Conservation (phyloP, 2,113 vertebrate genomes). For the Eleginops maclovinus region DNA sequence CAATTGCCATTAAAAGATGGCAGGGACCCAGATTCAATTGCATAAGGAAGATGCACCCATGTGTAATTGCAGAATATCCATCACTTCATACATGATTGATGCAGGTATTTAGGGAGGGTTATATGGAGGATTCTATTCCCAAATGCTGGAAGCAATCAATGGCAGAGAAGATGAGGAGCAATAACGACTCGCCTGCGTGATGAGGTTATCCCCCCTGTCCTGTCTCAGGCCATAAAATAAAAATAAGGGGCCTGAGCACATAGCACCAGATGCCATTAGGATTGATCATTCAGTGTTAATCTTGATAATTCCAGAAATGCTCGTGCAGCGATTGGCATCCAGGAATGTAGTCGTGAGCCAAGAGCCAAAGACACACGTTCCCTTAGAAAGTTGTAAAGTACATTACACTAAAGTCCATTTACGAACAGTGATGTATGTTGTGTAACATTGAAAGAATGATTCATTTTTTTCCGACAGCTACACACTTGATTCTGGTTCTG, state of each 20-base stretch:
- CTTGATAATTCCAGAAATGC: slow-evolving; percentile 28
- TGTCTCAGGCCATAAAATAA: slow-evolving; percentile 72
- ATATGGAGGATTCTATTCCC: slow-evolving; percentile 70
- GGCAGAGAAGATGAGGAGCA: slow-evolving; percentile 76
- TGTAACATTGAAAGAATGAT: too few species aligned
- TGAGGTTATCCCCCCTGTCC: slow-evolving; percentile 69
- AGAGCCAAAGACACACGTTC: not conserved
- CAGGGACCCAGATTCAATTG: slow-evolving; percentile 10
- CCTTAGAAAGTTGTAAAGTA: not conserved
- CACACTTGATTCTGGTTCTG: too few species aligned
- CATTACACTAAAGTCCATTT: too few species aligned
- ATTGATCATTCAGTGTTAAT: slow-evolving; percentile 48
- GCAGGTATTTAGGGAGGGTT: slow-evolving; percentile 67
- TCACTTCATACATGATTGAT: slow-evolving; percentile 74
- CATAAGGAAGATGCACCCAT: slow-evolving; percentile 19
- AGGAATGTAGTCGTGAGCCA: not conserved
- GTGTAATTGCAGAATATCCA: slow-evolving; percentile 69
- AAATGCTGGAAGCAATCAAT: slow-evolving; percentile 80
- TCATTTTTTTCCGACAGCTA: too few species aligned
- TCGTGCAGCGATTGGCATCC: slow-evolving; percentile 16
- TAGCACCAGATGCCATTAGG: slow-evolving; percentile 48
- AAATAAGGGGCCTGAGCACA: slow-evolving; percentile 60
- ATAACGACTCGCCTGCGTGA: slow-evolving; percentile 73
- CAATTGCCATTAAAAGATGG: slow-evolving; percentile 17
- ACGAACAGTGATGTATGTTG: too few species aligned